Conservation (phyloP, 2,113 vertebrate genomes). For the Orcinus orca region DNA sequence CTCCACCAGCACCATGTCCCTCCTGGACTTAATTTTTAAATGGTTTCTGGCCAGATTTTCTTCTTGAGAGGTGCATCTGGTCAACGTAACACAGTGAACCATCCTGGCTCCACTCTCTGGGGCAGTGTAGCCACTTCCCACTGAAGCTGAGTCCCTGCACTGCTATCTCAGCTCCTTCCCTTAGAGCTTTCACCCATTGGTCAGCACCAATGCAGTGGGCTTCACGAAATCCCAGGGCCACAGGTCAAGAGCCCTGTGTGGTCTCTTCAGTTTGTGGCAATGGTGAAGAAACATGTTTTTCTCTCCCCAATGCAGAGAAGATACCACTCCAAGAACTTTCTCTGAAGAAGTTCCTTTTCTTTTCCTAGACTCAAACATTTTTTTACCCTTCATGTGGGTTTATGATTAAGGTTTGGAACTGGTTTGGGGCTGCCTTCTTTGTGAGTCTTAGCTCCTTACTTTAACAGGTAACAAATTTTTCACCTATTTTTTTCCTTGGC, state of each 20-base stretch:
- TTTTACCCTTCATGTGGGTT: neutral
- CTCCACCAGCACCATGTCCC: accelerated
- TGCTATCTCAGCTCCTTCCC: neutral
- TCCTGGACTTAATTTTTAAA: neutral
- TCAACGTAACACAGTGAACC: neutral
- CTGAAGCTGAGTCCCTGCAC: neutral
- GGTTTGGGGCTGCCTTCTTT: neutral
- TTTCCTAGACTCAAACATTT: neutral
- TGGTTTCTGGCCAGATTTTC: neutral
- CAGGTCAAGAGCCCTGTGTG: no score
- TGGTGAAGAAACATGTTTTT: accelerated
- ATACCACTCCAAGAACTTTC: neutral
- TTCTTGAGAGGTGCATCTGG: accelerated
- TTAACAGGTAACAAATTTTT: neutral
- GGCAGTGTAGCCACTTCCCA: accelerated
- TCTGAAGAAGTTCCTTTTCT: neutral
- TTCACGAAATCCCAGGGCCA: neutral
- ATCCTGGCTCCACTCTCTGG: accelerated
- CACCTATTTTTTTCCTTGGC: neutral
- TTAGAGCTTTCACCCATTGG: no score
- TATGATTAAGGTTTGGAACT: neutral
- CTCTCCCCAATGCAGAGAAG: neutral
- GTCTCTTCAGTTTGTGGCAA: accelerated
- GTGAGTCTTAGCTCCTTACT: neutral
- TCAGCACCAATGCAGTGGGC: no score